These are phyloP conservation scores for Heteromormyrus szaboi DNA, from an alignment of 2,797 vertebrate genomes.

Conservation along the genomic window DNA sequence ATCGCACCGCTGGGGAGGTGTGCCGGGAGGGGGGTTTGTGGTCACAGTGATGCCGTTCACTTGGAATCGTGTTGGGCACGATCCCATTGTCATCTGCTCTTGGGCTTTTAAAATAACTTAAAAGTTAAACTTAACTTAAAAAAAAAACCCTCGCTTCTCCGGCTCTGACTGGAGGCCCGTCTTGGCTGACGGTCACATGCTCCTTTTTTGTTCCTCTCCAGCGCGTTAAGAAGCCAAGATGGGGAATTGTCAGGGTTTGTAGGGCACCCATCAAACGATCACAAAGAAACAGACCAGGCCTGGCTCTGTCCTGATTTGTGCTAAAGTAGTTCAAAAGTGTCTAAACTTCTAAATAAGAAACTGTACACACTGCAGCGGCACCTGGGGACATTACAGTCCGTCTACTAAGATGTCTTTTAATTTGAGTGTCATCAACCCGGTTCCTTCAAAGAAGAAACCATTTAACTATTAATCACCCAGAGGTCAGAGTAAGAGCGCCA, in stretches of 20 bases:
- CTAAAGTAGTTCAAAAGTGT: constrained; percentile 3
- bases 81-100: not conserved
- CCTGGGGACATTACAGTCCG: not conserved
- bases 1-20: constrained; percentile 37
- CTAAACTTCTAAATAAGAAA: constrained; percentile 5
- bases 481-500: not conserved
- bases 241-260: not conserved
- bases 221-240: not conserved
- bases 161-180: not conserved
- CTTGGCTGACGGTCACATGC: not conserved
- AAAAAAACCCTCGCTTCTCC: not conserved
- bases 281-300: not conserved
- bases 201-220: not conserved
- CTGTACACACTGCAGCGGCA: not conserved
- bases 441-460: not conserved
- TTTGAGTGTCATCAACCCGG: not conserved
- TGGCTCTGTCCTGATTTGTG: not conserved
- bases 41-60: not conserved
- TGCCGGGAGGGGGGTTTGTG: constrained; percentile 30
- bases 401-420: not conserved
- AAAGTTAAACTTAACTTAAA: not conserved
- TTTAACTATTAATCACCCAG: not conserved
- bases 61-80: not conserved
- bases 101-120: not conserved
- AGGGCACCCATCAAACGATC: not conserved